Conservation (phyloP, 2,888 invertebrate genomes). For the Serripes groenlandicus region DNA sequence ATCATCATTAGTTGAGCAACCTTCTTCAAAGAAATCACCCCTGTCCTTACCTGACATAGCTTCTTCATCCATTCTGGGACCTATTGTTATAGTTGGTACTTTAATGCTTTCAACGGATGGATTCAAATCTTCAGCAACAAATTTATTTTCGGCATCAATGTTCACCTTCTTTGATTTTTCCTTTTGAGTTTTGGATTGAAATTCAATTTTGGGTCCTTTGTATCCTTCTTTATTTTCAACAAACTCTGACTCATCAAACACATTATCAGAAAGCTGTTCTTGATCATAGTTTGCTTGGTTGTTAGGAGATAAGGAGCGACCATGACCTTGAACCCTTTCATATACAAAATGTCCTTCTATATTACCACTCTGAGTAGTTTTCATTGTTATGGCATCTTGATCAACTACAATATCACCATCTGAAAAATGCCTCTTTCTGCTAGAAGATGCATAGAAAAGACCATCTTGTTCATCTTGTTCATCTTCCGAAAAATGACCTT, state of each 20-base stretch:
- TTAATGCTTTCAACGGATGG: background rate
- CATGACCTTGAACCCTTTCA: constrained; percentile 16
- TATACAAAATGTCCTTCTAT: constrained; percentile 58
- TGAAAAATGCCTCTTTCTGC: constrained; percentile 51
- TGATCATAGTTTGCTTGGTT: background rate
- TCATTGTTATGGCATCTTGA: background rate
- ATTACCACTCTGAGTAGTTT: constrained; percentile 42
- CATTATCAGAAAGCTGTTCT: background rate
- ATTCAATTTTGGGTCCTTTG: background rate
- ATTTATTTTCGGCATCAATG: constrained; percentile 22
- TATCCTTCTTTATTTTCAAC: background rate
- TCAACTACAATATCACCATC: constrained; percentile 44
- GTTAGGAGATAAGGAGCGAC: background rate
- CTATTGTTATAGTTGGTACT: background rate
- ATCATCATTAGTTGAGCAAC: background rate
- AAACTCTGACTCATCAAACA: background rate
- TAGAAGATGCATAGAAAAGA: background rate
- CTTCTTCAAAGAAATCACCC: constrained; percentile 64
- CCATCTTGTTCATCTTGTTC: constrained; percentile 42
- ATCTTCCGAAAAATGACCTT: constrained; percentile 50
- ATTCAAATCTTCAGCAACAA: constrained; percentile 22
- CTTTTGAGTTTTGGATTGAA: background rate
- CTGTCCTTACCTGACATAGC: constrained; percentile 46
- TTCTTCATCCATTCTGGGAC: background rate
- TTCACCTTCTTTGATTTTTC: constrained; percentile 4